Evolutionary conservation across 2,113 vertebrate genomes (phyloP).

Genomic region (Oenanthe oenanthe): DNA sequence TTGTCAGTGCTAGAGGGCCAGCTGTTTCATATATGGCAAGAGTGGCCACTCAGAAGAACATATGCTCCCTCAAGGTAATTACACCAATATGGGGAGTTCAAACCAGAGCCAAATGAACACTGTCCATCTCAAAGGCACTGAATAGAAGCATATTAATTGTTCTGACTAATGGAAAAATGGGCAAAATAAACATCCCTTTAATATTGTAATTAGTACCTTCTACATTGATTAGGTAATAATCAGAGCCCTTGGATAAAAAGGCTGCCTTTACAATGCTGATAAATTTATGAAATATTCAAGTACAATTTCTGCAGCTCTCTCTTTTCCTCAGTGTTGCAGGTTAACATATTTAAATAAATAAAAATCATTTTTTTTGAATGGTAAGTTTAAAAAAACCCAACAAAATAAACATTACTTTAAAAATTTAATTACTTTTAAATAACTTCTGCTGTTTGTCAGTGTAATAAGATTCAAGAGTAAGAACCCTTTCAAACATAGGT

Average conservation of each 20-base stretch:
- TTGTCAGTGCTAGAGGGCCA: not conserved
- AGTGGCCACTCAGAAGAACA: not conserved
- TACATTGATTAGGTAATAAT: not conserved
- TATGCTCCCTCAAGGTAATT: not conserved
- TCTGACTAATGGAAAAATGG: not conserved
- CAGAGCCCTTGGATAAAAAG: not conserved
- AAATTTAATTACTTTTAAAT: not conserved
- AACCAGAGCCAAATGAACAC: not conserved
- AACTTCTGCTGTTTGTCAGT: not conserved
- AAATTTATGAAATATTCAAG: not conserved
- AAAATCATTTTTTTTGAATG: conserved; percentile 15
- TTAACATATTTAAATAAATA: conserved; percentile 65
- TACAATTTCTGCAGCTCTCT: conserved; percentile 69
- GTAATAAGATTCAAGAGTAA: not conserved
- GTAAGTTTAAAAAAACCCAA: not conserved
- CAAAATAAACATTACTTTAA: not conserved
- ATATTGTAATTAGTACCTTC: not conserved
- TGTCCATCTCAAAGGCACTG: not conserved
- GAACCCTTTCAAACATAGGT: not conserved
- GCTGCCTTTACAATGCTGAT: not conserved
- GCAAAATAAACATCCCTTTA: not conserved
- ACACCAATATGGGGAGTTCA: not conserved
- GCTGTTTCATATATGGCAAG: not conserved
- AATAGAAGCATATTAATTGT: not conserved
- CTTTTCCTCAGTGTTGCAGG: conserved; percentile 71